Evolutionary conservation across 2,888 invertebrate species (phyloP).

Genomic region (Coelopa pilipes): DNA sequence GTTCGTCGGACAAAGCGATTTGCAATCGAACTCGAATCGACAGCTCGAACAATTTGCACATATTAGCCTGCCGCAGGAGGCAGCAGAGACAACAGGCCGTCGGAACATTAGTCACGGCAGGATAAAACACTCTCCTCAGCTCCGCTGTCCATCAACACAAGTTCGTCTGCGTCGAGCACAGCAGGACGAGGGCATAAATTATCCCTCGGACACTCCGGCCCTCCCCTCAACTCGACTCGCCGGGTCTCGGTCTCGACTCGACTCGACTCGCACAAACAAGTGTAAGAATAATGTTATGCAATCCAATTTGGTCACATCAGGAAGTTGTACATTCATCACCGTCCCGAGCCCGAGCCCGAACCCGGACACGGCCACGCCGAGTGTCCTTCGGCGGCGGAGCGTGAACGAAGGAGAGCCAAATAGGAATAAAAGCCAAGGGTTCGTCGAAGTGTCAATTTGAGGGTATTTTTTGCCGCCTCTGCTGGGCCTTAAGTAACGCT

Average conservation of each 20-base stretch:
- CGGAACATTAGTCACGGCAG: constrained; percentile 43
- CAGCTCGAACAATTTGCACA: too few species aligned
- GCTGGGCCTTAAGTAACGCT: constrained; percentile 6
- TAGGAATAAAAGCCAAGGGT: constrained; percentile 24
- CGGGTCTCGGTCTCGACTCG: background rate
- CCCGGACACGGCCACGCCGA: background rate
- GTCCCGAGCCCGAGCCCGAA: background rate
- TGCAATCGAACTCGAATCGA: too few species aligned
- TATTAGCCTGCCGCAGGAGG: constrained; percentile 6
- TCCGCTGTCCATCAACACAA: constrained; percentile 40
- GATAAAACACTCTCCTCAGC: constrained; percentile 7
- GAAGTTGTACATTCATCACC: constrained; percentile 43
- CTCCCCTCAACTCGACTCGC: background rate
- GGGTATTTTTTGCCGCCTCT: constrained; percentile 22
- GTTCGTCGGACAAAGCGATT: background rate
- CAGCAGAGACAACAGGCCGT: background rate
- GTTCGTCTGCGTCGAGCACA: constrained; percentile 33
- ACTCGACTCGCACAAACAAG: constrained; percentile 41
- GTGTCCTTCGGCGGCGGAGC: background rate
- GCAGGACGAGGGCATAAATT: constrained; percentile 42
- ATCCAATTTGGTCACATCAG: constrained; percentile 43
- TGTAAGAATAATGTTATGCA: constrained; percentile 46
- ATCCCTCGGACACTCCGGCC: constrained; percentile 38
- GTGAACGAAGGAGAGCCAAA: constrained; percentile 24
- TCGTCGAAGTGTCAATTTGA: constrained; percentile 41